Evolutionary conservation across 2,113 vertebrate genomes (phyloP).

Genomic region (Ciconia boyciana): DNA sequence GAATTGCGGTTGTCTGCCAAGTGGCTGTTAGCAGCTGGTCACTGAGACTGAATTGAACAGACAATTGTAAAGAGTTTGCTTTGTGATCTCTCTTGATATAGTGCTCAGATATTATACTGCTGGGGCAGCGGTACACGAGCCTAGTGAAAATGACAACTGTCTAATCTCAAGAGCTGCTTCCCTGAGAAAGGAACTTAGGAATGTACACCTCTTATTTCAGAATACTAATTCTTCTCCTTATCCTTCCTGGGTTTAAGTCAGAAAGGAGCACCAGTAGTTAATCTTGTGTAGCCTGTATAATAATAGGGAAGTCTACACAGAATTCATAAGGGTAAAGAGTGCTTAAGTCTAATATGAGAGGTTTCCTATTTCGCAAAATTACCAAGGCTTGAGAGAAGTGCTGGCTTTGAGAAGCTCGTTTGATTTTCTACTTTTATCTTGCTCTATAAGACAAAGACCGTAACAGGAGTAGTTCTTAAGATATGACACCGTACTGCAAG

Average conservation of each 20-base stretch:
- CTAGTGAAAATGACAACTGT: background rate
- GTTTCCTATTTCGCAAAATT: background rate
- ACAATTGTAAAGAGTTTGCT: background rate
- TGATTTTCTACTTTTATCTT: conserved; percentile 4
- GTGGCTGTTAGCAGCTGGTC: background rate
- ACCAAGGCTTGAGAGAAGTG: background rate
- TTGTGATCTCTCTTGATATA: background rate
- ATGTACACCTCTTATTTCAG: background rate
- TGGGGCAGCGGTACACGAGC: background rate
- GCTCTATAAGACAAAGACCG: background rate
- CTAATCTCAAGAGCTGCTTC: background rate
- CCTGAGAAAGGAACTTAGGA: background rate
- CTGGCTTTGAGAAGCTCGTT: background rate
- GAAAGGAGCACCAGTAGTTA: background rate
- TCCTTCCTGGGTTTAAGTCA: background rate
- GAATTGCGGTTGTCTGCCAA: background rate
- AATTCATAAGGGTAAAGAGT: background rate
- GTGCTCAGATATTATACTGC: background rate
- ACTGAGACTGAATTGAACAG: background rate
- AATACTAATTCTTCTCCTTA: background rate
- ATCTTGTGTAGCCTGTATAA: background rate
- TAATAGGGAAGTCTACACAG: background rate
- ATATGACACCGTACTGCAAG: background rate
- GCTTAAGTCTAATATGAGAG: background rate
- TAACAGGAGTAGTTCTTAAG: background rate